Percentiles rank a stretch among this genome's conserved stretches.
Evolutionary conservation across 1,140 invertebrate genomes (phyloP).

Genomic region (Heliconius himera): DNA sequence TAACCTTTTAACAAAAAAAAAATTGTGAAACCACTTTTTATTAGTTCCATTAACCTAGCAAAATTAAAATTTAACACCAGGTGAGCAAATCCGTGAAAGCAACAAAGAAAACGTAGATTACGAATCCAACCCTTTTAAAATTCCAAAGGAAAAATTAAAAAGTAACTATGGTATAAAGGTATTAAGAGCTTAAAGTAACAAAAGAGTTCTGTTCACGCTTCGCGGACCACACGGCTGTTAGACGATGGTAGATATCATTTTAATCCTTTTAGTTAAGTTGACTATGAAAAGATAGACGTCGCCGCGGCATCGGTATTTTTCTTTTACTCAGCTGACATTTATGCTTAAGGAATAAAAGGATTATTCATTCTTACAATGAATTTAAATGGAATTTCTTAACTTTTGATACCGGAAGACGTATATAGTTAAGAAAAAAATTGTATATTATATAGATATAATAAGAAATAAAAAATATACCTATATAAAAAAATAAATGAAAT

Average conservation of each 20-base stretch:
- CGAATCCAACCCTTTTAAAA: slow-evolving; percentile 73
- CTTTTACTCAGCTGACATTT: slow-evolving; percentile 43
- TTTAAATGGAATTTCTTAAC: slow-evolving; percentile 4
- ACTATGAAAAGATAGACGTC: slow-evolving; percentile 75
- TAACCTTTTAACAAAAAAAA: slow-evolving; percentile 38
- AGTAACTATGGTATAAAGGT: slow-evolving; percentile 75
- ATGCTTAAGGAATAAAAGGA: slow-evolving; percentile 32
- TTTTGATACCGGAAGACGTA: not conserved
- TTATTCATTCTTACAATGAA: slow-evolving; percentile 36
- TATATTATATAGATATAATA: no score
- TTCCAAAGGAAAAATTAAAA: slow-evolving; percentile 75
- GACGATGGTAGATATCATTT: slow-evolving; percentile 78
- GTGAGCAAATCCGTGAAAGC: slow-evolving; percentile 56
- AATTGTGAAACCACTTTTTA: slow-evolving; percentile 42
- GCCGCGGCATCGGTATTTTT: slow-evolving; percentile 61
- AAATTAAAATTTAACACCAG: slow-evolving; percentile 66
- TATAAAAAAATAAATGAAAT: no score
- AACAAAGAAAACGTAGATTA: slow-evolving; percentile 73
- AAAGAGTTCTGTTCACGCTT: slow-evolving; percentile 74
- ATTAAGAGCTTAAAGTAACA: slow-evolving; percentile 80
- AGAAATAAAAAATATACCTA: no score
- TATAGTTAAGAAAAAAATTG: not conserved
- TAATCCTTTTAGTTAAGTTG: slow-evolving; percentile 81
- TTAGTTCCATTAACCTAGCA: slow-evolving; percentile 46
- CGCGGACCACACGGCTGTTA: slow-evolving; percentile 75